These are phyloP conservation scores for Acromyrmex heyeri DNA, from an alignment of 1,140 invertebrate genomes.

Conservation along the genomic window DNA sequence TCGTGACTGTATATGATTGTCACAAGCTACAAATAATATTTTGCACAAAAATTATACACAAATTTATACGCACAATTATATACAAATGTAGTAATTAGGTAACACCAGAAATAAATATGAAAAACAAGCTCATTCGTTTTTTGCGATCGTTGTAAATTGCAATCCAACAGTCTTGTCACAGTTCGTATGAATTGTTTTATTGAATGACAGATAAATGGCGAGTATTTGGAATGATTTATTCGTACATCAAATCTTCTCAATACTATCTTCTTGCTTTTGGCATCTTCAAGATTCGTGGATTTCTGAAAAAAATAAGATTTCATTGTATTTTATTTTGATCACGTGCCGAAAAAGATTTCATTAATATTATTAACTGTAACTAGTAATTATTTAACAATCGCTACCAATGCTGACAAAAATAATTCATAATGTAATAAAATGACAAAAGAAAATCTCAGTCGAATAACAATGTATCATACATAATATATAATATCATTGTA, in stretches of 20 bases:
- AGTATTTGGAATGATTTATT: constrained; percentile 20
- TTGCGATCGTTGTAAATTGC: constrained; percentile 15
- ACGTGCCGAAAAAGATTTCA: background rate
- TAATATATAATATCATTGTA: background rate
- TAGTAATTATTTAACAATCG: background rate
- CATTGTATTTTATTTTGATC: no score
- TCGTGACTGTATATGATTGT: background rate
- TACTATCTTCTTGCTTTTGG: constrained; percentile 8
- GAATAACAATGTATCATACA: background rate
- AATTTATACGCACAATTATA: no score
- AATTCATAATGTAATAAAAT: background rate
- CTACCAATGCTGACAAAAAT: background rate
- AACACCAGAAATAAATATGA: background rate
- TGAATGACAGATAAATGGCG: background rate
- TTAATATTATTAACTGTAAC: background rate
- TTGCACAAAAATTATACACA: background rate
- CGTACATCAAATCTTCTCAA: constrained; percentile 61
- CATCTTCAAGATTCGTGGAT: background rate
- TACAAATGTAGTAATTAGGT: background rate
- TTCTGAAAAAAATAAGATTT: background rate
- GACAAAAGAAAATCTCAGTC: background rate
- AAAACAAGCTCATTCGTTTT: background rate
- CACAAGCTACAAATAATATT: background rate
- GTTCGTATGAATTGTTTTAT: constrained; percentile 40
- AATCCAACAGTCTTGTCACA: constrained; percentile 45